Conservation (phyloP, 1,140 invertebrate species). For the Whitmania pigra region DNA sequence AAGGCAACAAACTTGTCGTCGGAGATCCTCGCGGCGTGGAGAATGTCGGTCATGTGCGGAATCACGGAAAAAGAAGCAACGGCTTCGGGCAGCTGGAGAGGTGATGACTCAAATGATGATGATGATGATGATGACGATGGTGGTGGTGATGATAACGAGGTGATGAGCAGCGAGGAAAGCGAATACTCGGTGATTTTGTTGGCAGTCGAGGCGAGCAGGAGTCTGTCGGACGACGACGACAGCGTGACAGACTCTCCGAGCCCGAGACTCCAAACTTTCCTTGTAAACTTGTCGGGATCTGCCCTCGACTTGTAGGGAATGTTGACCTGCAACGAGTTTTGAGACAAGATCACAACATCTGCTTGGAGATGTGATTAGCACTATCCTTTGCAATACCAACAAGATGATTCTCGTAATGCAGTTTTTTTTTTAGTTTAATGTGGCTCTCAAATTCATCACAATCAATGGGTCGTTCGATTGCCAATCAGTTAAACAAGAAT, state of each 20-base stretch:
- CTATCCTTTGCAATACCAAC: no score
- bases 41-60: background rate
- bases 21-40: background rate
- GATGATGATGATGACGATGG: background rate
- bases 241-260: background rate
- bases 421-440: no score
- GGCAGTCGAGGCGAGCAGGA: background rate
- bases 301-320: background rate
- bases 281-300: background rate
- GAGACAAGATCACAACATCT: no score
- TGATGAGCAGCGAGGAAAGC: background rate
- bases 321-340: background rate
- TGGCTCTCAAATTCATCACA: no score
- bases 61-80: background rate
- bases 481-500: no score
- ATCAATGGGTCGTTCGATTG: no score
- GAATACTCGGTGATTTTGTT: conserved; percentile 9
- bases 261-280: background rate
- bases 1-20: conserved; percentile 1
- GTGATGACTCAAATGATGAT: background rate
- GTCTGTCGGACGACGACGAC: background rate
- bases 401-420: no score
- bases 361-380: no score
- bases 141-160: background rate
- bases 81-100: background rate